Evolutionary conservation across 2,797 vertebrate species (phyloP), one percentile per base, ranked within the genome.

Genomic region (Zonotrichia albicollis): DNA sequence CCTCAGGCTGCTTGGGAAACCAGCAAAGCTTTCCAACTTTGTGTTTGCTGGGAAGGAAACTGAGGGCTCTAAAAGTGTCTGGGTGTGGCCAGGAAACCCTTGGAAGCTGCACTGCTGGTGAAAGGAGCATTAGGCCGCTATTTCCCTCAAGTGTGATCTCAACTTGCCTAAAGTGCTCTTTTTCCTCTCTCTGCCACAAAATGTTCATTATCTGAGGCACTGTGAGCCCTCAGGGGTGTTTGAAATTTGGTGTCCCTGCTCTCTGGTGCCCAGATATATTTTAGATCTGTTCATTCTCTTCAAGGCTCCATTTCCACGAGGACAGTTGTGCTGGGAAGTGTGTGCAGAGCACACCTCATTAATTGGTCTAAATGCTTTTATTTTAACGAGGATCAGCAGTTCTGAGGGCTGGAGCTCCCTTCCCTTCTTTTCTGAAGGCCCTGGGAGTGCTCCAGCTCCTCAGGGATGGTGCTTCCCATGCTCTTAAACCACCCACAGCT

Each of bases 291-390:
- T 20, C 14, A 6, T 48, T n/a, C 42, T 36, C 22, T 19, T 34
- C 13, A 54, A 58, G 46, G 17, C 23, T 85, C 30, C 4, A 3
- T 51, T 68, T 55, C 13, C 16, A 4, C 0, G 1, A 9, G 45
- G 30, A 11, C 16, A 67, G 4, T 43, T 55, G n/a, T 78, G 27
- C 34, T 68, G 36, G 30, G 42, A 25, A 4, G 30, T 50, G 58
- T 48, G 48, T 53, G 58, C 60, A 32, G 20, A 32, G 17, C 22
- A 36, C 55, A 45, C 7, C 20, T 46, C 46, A 6, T 73, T 18
- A 27, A 18, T 32, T 26, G 6, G 4, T 19, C 12, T 20, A 8
- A 16, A 2, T 22, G 17, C 26, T 54, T 16, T 0, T 10, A 4
- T 48, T 68, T 54, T 14, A 26, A 32, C 0, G 2, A 38, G 18